Evolutionary conservation across 2,113 vertebrate species (phyloP).

Genomic region (Nothoprocta perdicaria): DNA sequence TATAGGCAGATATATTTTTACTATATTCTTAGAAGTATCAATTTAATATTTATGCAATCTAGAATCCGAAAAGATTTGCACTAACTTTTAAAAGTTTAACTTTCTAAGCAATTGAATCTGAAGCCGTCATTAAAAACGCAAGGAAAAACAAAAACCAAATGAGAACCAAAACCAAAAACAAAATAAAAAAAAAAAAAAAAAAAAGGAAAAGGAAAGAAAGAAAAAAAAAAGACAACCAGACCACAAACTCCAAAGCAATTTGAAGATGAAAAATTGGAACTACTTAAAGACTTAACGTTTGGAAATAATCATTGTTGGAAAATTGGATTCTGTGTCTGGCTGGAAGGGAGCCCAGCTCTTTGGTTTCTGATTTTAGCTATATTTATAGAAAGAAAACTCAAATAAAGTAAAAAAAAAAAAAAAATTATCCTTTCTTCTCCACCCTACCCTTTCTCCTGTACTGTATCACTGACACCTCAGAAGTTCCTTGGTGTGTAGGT

Average conservation of each 20-base stretch:
- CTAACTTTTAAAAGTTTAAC: neutral
- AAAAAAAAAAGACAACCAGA: neutral
- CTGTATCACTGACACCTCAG: constrained; percentile 8
- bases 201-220: neutral
- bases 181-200: neutral
- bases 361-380: constrained; percentile 34
- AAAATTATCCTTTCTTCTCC: neutral
- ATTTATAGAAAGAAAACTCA: constrained; percentile 30
- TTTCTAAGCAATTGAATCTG: neutral
- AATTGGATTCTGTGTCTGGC: constrained; percentile 28
- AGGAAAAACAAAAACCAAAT: neutral
- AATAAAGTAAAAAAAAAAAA: constrained; percentile 26
- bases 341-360: constrained; percentile 33
- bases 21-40: neutral
- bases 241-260: neutral
- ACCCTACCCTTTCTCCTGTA: neutral
- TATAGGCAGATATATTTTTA: neutral
- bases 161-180: too few species aligned
- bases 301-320: constrained; percentile 62
- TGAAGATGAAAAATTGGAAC: neutral
- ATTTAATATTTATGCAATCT: neutral
- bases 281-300: constrained; percentile 39
- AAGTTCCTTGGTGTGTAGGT: neutral
- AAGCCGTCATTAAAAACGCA: neutral
- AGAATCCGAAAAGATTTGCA: neutral